Conservation (phyloP, 2,888 invertebrate genomes). For the Cylloceria caligata region DNA sequence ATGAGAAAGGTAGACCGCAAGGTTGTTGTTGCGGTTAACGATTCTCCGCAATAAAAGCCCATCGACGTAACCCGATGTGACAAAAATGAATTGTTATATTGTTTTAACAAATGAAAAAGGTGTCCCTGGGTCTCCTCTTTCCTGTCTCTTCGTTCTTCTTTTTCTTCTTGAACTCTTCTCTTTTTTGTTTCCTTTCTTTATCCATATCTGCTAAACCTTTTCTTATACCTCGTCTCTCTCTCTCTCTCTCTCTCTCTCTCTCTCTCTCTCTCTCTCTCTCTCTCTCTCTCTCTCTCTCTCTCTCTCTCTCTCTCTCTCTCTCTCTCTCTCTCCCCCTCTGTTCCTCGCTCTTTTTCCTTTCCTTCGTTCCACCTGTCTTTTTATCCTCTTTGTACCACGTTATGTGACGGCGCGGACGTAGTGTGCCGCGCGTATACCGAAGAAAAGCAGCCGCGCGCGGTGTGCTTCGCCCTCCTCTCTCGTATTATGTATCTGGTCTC, state of each 20-base stretch:
- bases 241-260: conserved; percentile 62
- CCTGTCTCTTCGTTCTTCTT: conserved; percentile 40
- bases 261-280: no score
- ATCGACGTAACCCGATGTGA: conserved; percentile 79
- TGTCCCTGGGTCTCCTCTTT: conserved; percentile 48
- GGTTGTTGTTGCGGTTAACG: no score
- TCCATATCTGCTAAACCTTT: conserved; percentile 70
- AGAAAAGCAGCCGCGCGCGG: not conserved
- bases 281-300: no score
- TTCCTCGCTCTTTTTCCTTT: conserved; percentile 58
- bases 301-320: no score
- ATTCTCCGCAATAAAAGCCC: conserved; percentile 75
- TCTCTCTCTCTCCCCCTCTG: no score
- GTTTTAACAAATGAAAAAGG: conserved; percentile 83
- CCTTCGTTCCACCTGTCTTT: conserved; percentile 60
- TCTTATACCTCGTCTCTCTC: conserved; percentile 70
- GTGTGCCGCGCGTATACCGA: conserved; percentile 30
- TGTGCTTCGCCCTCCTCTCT: conserved; percentile 53
- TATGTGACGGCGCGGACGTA: conserved; percentile 13
- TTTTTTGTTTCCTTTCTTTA: conserved; percentile 63
- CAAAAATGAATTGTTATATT: conserved; percentile 84
- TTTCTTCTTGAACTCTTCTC: conserved; percentile 50
- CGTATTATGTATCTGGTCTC: conserved; percentile 71
- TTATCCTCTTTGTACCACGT: conserved; percentile 48
- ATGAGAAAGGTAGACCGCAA: no score